Conservation (phyloP, 2,113 vertebrate species). For the Noturus placidus region DNA sequence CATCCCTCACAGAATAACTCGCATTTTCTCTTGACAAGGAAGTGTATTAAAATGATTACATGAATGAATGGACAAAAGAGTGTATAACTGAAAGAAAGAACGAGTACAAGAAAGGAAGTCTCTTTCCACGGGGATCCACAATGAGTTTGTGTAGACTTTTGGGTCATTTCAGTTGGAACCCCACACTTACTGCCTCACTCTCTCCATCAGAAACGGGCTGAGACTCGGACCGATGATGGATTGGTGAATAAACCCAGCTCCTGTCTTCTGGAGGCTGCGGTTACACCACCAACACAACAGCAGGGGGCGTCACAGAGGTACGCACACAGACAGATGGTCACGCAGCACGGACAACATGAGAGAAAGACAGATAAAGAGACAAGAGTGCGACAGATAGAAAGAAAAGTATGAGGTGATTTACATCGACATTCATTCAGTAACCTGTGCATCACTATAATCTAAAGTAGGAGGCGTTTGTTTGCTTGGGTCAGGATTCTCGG, state of each 20-base stretch:
- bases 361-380: conserved; percentile 13
- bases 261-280: conserved; percentile 82
- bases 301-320: neutral
- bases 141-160: neutral
- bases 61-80: neutral
- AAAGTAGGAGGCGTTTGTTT: neutral
- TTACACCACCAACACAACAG: conserved; percentile 42
- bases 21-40: too few species aligned
- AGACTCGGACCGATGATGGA: conserved; percentile 84
- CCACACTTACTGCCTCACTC: conserved; percentile 86
- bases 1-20: neutral
- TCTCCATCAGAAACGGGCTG: conserved; percentile 85
- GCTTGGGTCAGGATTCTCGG: neutral
- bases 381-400: neutral
- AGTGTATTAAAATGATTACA: too few species aligned
- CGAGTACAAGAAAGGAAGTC: neutral
- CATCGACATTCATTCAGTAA: neutral
- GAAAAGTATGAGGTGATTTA: neutral
- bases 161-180: neutral
- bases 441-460: neutral
- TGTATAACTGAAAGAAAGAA: neutral
- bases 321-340: conserved; percentile 51
- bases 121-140: neutral
- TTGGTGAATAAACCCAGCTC: conserved; percentile 93
- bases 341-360: conserved; percentile 40